phyloP scores from a whole-genome alignment of 2,888 invertebrate genomes.

The Heliothis peltigera region DNA sequence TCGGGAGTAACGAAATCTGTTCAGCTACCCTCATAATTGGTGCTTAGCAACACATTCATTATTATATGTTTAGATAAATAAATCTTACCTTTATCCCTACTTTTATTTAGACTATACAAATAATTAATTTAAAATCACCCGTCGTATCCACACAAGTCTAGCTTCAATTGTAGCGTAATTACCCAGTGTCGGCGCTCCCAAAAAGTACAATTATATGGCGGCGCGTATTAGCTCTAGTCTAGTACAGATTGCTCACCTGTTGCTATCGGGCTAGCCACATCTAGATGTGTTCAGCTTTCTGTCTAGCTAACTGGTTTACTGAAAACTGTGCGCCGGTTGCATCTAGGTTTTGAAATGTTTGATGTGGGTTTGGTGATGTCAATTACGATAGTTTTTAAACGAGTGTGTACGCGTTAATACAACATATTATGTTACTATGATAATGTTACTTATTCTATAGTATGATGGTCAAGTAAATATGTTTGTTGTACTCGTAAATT shows the following conservation, averaged over 20 bases:
- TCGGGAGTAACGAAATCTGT: no score
- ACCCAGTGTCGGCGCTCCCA: constrained; percentile 74
- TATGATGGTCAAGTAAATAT: no score
- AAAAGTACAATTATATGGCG: constrained; percentile 78
- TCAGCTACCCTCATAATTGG: no score
- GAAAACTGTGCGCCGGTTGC: neutral
- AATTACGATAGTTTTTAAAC: no score
- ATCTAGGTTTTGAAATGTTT: neutral
- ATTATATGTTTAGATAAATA: no score
- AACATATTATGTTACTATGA: no score
- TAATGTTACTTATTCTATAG: no score
- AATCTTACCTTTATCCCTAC: no score
- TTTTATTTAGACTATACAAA: neutral
- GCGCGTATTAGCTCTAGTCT: constrained; percentile 70
- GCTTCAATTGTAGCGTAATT: constrained; percentile 68
- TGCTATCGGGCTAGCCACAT: constrained; percentile 20
- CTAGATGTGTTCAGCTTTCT: neutral
- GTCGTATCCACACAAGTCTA: constrained; percentile 63
- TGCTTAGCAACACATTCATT: no score
- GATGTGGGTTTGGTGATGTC: neutral
- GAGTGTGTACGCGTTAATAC: no score
- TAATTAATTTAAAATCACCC: neutral
- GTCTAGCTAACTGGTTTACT: neutral
- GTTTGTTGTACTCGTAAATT: no score
- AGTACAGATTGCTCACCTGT: constrained; percentile 57